Percentiles rank a stretch among this genome's conserved stretches.
Evolutionary conservation across 2,113 vertebrate genomes (phyloP).

Genomic region (Cyanistes caeruleus): DNA sequence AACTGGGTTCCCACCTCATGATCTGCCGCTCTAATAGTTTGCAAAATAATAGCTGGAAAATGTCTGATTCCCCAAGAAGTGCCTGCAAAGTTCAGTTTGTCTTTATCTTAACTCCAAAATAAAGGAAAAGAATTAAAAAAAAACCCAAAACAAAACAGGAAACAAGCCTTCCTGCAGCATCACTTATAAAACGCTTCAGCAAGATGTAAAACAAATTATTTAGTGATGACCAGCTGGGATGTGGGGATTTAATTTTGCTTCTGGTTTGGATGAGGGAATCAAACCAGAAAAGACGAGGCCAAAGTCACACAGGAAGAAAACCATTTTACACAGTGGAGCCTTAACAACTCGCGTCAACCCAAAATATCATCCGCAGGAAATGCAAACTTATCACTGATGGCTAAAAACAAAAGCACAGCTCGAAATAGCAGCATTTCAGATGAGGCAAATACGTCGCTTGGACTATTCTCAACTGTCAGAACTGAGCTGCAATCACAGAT

Average conservation of each 20-base stretch:
- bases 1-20: constrained; percentile 57
- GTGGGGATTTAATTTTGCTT: not conserved
- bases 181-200: not conserved
- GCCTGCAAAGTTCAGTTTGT: not conserved
- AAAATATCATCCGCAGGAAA: constrained; percentile 18
- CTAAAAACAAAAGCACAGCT: constrained; percentile 39
- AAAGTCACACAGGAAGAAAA: not conserved
- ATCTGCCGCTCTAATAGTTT: constrained; percentile 50
- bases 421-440: constrained; percentile 34
- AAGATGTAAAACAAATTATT: not conserved
- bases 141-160: no score
- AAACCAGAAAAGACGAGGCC: not conserved
- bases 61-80: not conserved
- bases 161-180: not conserved
- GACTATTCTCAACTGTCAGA: constrained; percentile 35
- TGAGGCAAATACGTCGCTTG: not conserved
- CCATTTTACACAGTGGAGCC: not conserved
- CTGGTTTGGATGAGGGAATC: not conserved
- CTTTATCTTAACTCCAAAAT: not conserved
- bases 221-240: not conserved
- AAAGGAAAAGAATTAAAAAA: not conserved
- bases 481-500: not conserved
- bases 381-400: not conserved
- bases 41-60: constrained; percentile 51
- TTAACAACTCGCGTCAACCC: not conserved